A percentile compares a stretch with the other conserved stretches of the same genome.
phyloP scores from a whole-genome alignment of 2,797 vertebrate species.

The Orestias chungarensis region DNA sequence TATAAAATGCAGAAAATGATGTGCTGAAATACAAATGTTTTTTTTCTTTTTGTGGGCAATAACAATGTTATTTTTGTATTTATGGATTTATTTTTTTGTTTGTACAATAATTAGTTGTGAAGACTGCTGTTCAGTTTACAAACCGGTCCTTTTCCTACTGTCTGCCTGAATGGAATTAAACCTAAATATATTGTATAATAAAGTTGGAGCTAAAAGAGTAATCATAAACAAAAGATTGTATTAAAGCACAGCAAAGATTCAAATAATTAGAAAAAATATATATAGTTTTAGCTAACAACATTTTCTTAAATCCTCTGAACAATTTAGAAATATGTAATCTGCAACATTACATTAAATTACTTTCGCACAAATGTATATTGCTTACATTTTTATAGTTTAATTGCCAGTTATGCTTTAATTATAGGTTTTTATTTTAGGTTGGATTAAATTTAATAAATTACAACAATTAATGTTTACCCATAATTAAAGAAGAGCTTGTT shows the following conservation, averaged over 20 bases:
- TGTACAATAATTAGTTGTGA: not conserved
- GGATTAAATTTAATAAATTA: conserved; percentile 1
- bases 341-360: too few species aligned
- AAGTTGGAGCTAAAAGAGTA: not conserved
- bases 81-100: not conserved
- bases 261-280: not conserved
- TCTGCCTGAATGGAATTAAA: not conserved
- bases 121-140: not conserved
- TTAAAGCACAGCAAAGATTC: not conserved
- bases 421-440: not conserved
- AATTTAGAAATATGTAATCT: too few species aligned
- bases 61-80: not conserved
- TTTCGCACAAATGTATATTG: not conserved
- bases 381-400: not conserved
- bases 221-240: not conserved
- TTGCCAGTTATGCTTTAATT: not conserved
- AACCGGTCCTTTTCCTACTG: not conserved
- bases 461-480: conserved; percentile 24
- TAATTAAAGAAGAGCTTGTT: conserved; percentile 35
- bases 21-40: not conserved
- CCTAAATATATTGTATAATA: not conserved
- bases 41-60: not conserved
- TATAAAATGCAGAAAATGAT: not conserved
- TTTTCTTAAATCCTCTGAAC: too few species aligned
- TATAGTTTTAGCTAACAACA: not conserved